Conservation (phyloP, 2,888 invertebrate genomes). For the Athetis lepigone region DNA sequence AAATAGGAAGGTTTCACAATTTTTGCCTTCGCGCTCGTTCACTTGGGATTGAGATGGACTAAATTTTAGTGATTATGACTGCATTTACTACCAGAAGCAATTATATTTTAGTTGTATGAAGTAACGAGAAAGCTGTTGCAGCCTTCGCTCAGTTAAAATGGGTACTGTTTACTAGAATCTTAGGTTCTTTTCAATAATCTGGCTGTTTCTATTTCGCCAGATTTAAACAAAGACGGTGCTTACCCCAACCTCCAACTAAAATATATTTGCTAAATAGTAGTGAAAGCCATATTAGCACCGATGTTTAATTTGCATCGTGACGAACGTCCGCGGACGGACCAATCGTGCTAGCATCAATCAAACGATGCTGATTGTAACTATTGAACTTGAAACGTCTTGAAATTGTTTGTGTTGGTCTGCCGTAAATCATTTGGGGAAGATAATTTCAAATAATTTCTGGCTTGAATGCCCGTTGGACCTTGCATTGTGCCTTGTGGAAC, state of each 20-base stretch:
- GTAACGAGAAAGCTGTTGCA: not conserved
- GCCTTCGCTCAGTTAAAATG: not conserved
- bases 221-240: slow-evolving; percentile 9
- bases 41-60: slow-evolving; percentile 61
- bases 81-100: slow-evolving; percentile 47
- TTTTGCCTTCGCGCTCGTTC: slow-evolving; percentile 69
- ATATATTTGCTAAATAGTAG: slow-evolving; percentile 37
- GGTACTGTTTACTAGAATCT: slow-evolving; percentile 24
- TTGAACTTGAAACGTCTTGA: slow-evolving; percentile 41
- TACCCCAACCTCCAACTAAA: slow-evolving; percentile 12
- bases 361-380: slow-evolving; percentile 35
- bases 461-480: slow-evolving; percentile 7
- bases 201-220: slow-evolving; percentile 40
- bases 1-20: slow-evolving; percentile 73
- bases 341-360: slow-evolving; percentile 37
- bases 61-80: slow-evolving; percentile 53
- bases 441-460: slow-evolving; percentile 11
- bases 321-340: slow-evolving; percentile 39
- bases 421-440: slow-evolving; percentile 17
- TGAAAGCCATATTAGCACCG: slow-evolving; percentile 40
- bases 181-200: slow-evolving; percentile 19
- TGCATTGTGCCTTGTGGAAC: slow-evolving; percentile 41
- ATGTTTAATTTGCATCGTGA: slow-evolving; percentile 52
- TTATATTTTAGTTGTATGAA: slow-evolving; percentile 39
- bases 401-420: slow-evolving; percentile 38